Evolutionary conservation across 2,888 invertebrate genomes (phyloP).

Genomic region (Loripinus fragilis): DNA sequence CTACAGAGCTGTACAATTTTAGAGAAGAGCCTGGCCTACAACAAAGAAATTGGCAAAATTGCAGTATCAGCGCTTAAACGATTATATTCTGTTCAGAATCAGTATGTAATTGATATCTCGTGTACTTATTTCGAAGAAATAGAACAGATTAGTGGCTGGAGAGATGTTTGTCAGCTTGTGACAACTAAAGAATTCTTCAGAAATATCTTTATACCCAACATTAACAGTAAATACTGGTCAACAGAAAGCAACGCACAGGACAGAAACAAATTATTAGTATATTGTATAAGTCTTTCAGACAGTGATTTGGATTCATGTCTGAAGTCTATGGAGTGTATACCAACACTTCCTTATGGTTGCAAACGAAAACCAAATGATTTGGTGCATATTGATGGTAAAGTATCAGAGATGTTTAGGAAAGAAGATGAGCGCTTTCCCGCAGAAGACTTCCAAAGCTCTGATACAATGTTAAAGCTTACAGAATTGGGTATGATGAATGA

Average conservation of each 20-base stretch:
- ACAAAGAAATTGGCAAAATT: constrained; percentile 30
- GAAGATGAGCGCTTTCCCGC: constrained; percentile 6
- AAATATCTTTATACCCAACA: constrained; percentile 50
- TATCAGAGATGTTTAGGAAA: neutral
- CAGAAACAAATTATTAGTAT: constrained; percentile 24
- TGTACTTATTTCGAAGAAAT: constrained; percentile 26
- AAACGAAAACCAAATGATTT: constrained; percentile 30
- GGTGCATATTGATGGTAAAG: constrained; percentile 10
- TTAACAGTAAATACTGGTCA: constrained; percentile 19
- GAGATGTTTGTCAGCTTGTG: constrained; percentile 32
- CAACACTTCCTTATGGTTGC: constrained; percentile 27
- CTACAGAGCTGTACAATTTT: constrained; percentile 46
- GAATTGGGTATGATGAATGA: constrained; percentile 12
- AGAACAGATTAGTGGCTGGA: neutral
- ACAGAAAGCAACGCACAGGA: neutral
- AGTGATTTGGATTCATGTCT: constrained; percentile 12
- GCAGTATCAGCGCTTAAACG: constrained; percentile 25
- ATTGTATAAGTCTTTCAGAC: constrained; percentile 7
- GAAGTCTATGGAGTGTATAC: constrained; percentile 42
- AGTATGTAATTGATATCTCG: no score
- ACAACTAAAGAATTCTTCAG: constrained; percentile 41
- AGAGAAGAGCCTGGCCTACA: constrained; percentile 24
- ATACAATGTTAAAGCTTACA: neutral
- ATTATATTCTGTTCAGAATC: no score
- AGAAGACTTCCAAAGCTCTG: neutral